Percentiles rank a stretch among this genome's conserved stretches.
Conservation (phyloP, 2,888 invertebrate species). For the Cremastobaeus sp. region DNA sequence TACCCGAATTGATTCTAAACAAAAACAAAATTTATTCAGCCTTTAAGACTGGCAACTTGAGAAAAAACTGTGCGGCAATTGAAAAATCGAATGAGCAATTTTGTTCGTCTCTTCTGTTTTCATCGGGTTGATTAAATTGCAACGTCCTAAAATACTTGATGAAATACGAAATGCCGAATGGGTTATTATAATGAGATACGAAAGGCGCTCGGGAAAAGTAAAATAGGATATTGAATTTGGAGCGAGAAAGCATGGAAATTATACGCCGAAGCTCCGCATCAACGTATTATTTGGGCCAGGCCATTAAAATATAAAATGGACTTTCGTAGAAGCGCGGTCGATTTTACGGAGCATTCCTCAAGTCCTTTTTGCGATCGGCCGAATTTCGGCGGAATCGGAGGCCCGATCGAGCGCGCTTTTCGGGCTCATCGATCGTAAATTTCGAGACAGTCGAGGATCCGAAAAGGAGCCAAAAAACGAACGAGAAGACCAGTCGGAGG, state of each 20-base stretch:
- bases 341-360: conserved; percentile 47
- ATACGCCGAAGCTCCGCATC: conserved; percentile 31
- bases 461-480: conserved; percentile 29
- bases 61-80: too few relatives aligned
- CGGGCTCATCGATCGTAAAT: conserved; percentile 56
- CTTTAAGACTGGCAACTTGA: too few relatives aligned
- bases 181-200: conserved; percentile 13
- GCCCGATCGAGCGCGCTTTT: conserved; percentile 50
- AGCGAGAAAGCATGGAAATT: conserved; percentile 43
- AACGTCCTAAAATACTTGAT: conserved; percentile 13
- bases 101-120: too few relatives aligned
- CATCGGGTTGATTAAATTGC: conserved; percentile 17
- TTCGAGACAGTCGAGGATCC: conserved; percentile 39
- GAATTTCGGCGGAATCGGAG: conserved; percentile 40
- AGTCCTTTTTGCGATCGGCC: conserved; percentile 40
- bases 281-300: conserved; percentile 35
- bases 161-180: too few relatives aligned
- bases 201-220: not conserved
- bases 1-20: too few relatives aligned
- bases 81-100: too few relatives aligned
- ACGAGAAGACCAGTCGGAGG: not conserved
- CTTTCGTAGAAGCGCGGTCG: conserved; percentile 43
- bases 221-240: conserved; percentile 30
- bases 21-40: too few relatives aligned
- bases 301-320: conserved; percentile 53